Conservation (phyloP, 2,888 invertebrate species). For the Campaea margaritaria region DNA sequence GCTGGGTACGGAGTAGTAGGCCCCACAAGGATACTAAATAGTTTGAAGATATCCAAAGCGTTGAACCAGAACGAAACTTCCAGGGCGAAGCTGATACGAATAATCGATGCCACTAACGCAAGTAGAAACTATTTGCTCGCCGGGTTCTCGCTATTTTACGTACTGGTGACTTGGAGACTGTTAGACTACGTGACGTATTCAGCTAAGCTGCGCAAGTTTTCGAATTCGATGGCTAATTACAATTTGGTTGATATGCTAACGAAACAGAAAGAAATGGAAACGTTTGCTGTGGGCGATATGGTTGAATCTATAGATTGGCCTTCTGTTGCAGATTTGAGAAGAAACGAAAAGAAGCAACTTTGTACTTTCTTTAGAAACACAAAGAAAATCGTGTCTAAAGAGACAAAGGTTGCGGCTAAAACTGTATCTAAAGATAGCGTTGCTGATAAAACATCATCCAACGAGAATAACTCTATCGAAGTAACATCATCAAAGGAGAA, state of each 20-base stretch:
- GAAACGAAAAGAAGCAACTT: constrained; percentile 50
- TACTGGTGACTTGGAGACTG: constrained; percentile 61
- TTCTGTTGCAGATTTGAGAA: constrained; percentile 52
- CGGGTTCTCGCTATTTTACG: constrained; percentile 65
- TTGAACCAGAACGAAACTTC: constrained; percentile 43
- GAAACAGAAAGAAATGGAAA: constrained; percentile 7
- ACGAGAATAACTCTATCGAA: too few species aligned
- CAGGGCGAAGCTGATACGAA: constrained; percentile 52
- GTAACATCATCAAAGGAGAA: too few species aligned
- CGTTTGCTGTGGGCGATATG: constrained; percentile 12
- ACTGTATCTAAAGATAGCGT: too few species aligned
- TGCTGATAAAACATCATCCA: too few species aligned
- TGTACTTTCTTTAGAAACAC: constrained; percentile 50
- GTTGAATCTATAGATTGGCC: constrained; percentile 54
- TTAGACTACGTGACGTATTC: constrained; percentile 67
- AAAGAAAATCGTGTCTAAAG: constrained; percentile 11
- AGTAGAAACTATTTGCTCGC: constrained; percentile 67
- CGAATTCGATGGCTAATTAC: constrained; percentile 66
- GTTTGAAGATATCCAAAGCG: constrained; percentile 41
- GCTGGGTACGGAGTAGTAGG: constrained; percentile 55
- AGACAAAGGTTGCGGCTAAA: too few species aligned
- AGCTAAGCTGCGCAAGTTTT: constrained; percentile 70
- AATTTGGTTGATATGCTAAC: constrained; percentile 57
- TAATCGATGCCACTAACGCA: constrained; percentile 62
- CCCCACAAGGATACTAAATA: constrained; percentile 58